phyloP scores from a whole-genome alignment of 1,140 invertebrate genomes.

The Caenorhabditis remanei region DNA sequence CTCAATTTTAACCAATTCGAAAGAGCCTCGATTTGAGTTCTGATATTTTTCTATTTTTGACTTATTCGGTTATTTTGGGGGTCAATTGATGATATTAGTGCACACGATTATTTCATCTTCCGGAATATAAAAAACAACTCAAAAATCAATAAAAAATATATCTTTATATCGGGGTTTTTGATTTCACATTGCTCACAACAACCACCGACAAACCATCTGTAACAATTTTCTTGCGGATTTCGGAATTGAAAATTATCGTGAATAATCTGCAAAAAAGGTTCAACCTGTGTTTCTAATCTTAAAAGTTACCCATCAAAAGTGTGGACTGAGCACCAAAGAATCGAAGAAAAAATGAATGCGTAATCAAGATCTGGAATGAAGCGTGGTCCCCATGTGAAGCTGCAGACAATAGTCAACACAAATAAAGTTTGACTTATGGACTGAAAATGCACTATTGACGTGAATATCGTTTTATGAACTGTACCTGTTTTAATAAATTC shows the following conservation, averaged over 20 bases:
- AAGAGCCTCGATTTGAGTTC: no score
- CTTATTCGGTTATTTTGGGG: no score
- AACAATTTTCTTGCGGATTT: not conserved
- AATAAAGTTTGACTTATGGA: constrained; percentile 23
- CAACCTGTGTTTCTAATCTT: not conserved
- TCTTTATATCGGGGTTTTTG: not conserved
- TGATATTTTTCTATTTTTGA: no score
- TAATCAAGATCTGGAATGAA: not conserved
- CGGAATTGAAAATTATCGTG: constrained; percentile 21
- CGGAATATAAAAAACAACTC: no score
- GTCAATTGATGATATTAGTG: no score
- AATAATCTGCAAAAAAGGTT: not conserved
- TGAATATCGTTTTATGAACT: not conserved
- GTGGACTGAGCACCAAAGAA: not conserved
- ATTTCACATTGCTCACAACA: not conserved
- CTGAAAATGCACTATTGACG: not conserved
- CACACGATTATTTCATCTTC: no score
- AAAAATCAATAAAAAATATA: no score
- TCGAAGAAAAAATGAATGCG: constrained; percentile 9
- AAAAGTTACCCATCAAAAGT: constrained; percentile 5
- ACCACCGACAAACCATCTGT: not conserved
- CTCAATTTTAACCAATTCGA: no score
- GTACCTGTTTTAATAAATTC: constrained; percentile 7
- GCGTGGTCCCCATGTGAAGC: constrained; percentile 19
- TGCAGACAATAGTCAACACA: not conserved